Base-by-base conservation (phyloP, 2,888 invertebrate genomes). In the Erebia aethiops region DNA sequence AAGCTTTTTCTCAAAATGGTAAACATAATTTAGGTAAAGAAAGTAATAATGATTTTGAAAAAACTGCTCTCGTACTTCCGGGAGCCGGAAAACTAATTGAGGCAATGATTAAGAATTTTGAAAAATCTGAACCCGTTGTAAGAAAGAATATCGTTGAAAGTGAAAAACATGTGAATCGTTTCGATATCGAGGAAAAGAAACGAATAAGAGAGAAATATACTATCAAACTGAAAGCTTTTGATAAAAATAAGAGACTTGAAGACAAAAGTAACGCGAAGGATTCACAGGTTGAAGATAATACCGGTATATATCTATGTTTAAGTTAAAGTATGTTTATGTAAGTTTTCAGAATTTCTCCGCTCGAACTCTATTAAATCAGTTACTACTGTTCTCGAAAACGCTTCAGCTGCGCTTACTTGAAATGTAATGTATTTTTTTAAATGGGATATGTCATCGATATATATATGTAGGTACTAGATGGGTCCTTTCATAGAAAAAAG, bases 131-230 rank as follows among this genome's bases (percentile, higher is more conserved):
- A 46, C 43, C 10, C 49, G 35, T 58, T 57, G 13, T 46, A 60
- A 58, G 49, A 26, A 67, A 58, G n/a, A 67, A 60, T 49, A 14
- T 49, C 43, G n/a, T 66, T 26, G 49, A 49, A 16, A 67, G 2
- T 69, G 61, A 69, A 16, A 61, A 51, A 46, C 35, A 13, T 64
- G 52, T 70, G 8, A 13, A n/a, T 13, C 70, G 69, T 16, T 21
- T 51, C 61, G 69, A 74, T 14, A 52, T 70, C 8, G 71, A 74
- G 21, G 79, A 76, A 26, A 79, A 76, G 63, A 80, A 76, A 70
- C 71, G 64, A 41, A 71, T 82, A n/a, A 76, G 75, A 49, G 80
- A 82, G 1, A 81, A 74, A 61, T 78, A 79, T 54, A 79, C 77
- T 9, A 56, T 79, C 16, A 79, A 73, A 71, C n/a, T 73, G 13